A percentile compares a stretch with the other conserved stretches of the same genome.
These are phyloP conservation scores for Pollenia angustigena DNA, from an alignment of 2,888 invertebrate genomes.

Conservation along the genomic window DNA sequence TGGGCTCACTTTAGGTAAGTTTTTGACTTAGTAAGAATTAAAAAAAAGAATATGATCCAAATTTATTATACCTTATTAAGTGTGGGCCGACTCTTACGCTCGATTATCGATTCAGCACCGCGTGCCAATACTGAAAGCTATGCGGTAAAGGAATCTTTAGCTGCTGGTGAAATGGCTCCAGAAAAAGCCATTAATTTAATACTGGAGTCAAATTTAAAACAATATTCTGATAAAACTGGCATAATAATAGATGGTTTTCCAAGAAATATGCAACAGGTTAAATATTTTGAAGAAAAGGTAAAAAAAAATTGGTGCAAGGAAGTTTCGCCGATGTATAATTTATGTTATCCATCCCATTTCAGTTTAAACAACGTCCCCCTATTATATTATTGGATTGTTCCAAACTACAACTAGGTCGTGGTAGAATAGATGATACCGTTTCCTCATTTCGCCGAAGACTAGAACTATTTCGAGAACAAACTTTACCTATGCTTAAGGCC, in stretches of 20 bases:
- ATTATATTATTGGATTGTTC: slow-evolving; percentile 95
- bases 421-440: slow-evolving; percentile 93
- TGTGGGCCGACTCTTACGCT: slow-evolving; percentile 91
- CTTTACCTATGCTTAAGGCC: slow-evolving; percentile 94
- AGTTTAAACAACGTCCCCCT: slow-evolving; percentile 92
- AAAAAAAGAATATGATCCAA: background rate
- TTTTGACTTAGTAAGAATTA: background rate
- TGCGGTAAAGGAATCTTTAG: slow-evolving; percentile 89
- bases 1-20: slow-evolving; percentile 90
- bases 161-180: slow-evolving; percentile 92
- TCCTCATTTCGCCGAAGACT: slow-evolving; percentile 93
- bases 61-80: slow-evolving; percentile 82
- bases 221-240: slow-evolving; percentile 88
- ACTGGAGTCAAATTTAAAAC: slow-evolving; percentile 88
- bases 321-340: background rate
- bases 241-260: slow-evolving; percentile 98
- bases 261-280: slow-evolving; percentile 93
- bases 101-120: slow-evolving; percentile 89
- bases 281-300: slow-evolving; percentile 95
- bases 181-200: slow-evolving; percentile 91
- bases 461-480: slow-evolving; percentile 93
- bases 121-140: slow-evolving; percentile 87
- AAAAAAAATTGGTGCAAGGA: slow-evolving; percentile 31
- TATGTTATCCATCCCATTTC: slow-evolving; percentile 77
- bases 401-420: slow-evolving; percentile 93